Evolutionary conservation across 1,140 invertebrate genomes (phyloP).

Genomic region (Pseudachorutes palmiensis): DNA sequence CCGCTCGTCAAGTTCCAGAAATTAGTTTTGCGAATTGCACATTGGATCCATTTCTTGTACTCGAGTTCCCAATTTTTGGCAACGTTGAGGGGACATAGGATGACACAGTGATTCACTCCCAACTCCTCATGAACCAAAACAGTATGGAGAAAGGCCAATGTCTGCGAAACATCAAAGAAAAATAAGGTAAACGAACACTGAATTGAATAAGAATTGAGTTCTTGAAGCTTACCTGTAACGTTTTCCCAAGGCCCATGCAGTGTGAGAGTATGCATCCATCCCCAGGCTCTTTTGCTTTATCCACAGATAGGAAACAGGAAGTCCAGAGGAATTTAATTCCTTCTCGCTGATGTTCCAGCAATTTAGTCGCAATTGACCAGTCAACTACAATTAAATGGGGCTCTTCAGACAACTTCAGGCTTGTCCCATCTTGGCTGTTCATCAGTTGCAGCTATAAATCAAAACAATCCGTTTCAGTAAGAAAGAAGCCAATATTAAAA

Average conservation of each 20-base stretch:
- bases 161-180: not conserved
- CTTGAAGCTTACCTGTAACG: slow-evolving; percentile 46
- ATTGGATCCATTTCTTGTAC: slow-evolving; percentile 74
- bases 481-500: too few relatives aligned
- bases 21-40: slow-evolving; percentile 50
- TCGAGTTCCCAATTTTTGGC: slow-evolving; percentile 93
- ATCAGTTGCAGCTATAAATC: not conserved
- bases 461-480: too few relatives aligned
- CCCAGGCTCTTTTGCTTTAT: slow-evolving; percentile 53
- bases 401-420: not conserved
- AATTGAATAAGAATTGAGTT: not conserved
- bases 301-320: slow-evolving; percentile 80
- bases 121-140: slow-evolving; percentile 60
- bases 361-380: slow-evolving; percentile 63
- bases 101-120: slow-evolving; percentile 64
- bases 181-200: not conserved
- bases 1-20: slow-evolving; percentile 55
- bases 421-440: not conserved
- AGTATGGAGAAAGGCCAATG: slow-evolving; percentile 75
- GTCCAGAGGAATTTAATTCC: slow-evolving; percentile 98
- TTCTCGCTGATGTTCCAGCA: slow-evolving; percentile 90
- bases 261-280: slow-evolving; percentile 78
- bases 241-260: slow-evolving; percentile 63
- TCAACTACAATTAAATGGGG: slow-evolving; percentile 62
- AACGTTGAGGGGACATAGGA: slow-evolving; percentile 91